Evolutionary conservation across 2,888 invertebrate genomes (phyloP), one percentile per base, ranked within the genome.

Genomic region (Loripinus fragilis): DNA sequence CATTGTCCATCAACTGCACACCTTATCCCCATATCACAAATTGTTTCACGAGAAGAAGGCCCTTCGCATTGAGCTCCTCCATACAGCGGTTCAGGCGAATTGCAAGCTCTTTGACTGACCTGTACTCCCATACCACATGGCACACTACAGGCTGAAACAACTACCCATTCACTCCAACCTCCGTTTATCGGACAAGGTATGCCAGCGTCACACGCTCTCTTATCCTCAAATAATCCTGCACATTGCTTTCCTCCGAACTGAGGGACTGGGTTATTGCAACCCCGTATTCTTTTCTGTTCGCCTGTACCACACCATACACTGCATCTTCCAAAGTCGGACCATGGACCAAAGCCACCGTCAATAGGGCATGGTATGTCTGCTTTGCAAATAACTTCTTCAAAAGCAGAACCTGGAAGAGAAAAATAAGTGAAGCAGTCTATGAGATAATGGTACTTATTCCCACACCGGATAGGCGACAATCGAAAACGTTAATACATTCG

Each of bases 231-330:
- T 0, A 35, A 3, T 28, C 83, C 85, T n/a, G 50, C 35, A 72
- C 85, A 85, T 8, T 23, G 28, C 15, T 30, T 33, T n/a, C 85
- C 85, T 0, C 82, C 85, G 70, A 76, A 75, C 69, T 73, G 48
- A 23, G 85, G 83, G 7, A 67, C 45, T 23, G 85, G 85, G 20
- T 70, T 52, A 28, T 80, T 67, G 71, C 85, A 85, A n/a, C 72
- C 20, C n/a, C 85, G 38, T 0, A n/a, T 35, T 30, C 80, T 50
- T 33, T 28, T 55, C 23, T 48, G 76, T 17, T 71, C 65, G 15
- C 83, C 85, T 23, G 55, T 60, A 20, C 77, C 73, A 52, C 72
- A 72, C 23, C 33, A 17, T 12, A 17, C 72, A 20, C 42, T 52
- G 20, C 79, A 80, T 12, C 15, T 42, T 5, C 69, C 25, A 28